Conservation (phyloP, 2,113 vertebrate species). For the Oreocharis arfaki region DNA sequence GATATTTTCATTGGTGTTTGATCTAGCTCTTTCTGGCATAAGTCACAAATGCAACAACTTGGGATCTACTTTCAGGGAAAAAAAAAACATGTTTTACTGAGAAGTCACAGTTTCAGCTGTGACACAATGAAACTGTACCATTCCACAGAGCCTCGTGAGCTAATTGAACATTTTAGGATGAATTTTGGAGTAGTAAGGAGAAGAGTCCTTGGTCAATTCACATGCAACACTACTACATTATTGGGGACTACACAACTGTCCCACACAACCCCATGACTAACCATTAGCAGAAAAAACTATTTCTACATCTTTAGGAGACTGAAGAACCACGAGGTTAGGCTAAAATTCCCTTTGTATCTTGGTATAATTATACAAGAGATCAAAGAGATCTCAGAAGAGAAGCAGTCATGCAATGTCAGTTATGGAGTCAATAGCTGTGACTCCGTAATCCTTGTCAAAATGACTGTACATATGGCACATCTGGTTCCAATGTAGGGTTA, state of each 20-base stretch:
- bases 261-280: background rate
- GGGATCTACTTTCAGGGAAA: background rate
- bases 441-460: constrained; percentile 38
- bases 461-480: constrained; percentile 33
- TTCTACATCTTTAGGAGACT: background rate
- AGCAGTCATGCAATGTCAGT: background rate
- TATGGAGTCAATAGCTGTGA: constrained; percentile 26
- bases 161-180: background rate
- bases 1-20: background rate
- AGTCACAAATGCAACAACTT: background rate
- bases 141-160: background rate
- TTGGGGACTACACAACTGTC: background rate
- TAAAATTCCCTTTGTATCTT: background rate
- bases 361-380: background rate
- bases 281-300: background rate
- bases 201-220: background rate
- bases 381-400: constrained; percentile 23
- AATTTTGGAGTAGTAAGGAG: background rate
- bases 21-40: background rate
- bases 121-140: background rate
- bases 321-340: background rate
- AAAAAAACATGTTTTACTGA: background rate
- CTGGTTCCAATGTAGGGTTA: constrained; percentile 32
- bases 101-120: background rate
- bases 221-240: background rate